These are phyloP conservation scores for Ginglymostoma cirratum DNA, from an alignment of 2,113 vertebrate genomes.

Conservation along the genomic window DNA sequence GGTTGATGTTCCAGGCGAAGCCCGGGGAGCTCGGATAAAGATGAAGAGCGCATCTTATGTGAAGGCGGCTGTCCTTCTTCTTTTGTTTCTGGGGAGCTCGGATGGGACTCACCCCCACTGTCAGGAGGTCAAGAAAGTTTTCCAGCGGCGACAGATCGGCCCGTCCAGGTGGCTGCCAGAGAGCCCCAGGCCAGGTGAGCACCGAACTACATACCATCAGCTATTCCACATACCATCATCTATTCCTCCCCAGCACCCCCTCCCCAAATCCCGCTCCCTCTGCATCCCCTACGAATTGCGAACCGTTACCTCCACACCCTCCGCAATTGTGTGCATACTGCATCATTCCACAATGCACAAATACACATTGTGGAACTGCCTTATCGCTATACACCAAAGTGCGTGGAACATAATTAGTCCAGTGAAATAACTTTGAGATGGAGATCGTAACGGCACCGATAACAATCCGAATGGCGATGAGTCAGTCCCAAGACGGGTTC, in stretches of 20 bases:
- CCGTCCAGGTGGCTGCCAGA: conserved; percentile 53
- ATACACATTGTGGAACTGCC: neutral
- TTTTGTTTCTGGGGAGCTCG: conserved; percentile 37
- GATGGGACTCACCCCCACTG: conserved; percentile 53
- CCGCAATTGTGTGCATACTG: neutral
- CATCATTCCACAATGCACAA: neutral
- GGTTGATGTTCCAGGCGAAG: neutral
- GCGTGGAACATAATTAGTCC: neutral
- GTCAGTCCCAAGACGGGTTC: neutral
- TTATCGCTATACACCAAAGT: neutral
- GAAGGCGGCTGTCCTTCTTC: neutral
- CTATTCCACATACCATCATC: too few relatives aligned
- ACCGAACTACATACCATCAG: too few relatives aligned
- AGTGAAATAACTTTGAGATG: neutral
- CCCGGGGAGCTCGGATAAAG: neutral
- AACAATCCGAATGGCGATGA: neutral
- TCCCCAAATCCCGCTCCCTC: too few relatives aligned
- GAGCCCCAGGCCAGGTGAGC: conserved; percentile 63
- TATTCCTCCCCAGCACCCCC: too few relatives aligned
- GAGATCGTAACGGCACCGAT: neutral
- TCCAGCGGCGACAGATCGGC: conserved; percentile 62
- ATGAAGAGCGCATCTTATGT: conserved; percentile 19
- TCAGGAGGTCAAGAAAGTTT: conserved; percentile 73
- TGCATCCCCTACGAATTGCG: too few relatives aligned
- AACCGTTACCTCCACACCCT: too few relatives aligned